A percentile compares a stretch with the other conserved stretches of the same genome.
Conservation (phyloP, 2,797 vertebrate genomes). For the Amniataba percoides region DNA sequence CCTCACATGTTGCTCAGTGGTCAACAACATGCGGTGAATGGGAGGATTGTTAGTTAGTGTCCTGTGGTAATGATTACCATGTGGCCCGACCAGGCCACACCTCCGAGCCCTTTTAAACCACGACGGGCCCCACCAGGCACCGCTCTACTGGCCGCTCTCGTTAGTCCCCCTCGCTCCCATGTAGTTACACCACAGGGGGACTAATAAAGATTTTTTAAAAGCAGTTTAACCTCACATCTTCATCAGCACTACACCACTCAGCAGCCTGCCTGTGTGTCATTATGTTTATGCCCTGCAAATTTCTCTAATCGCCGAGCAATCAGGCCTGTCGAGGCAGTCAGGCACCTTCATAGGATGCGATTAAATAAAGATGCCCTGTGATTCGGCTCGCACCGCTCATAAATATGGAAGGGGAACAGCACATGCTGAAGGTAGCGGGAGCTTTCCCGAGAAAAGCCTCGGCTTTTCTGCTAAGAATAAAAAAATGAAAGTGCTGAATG, state of each 20-base stretch:
- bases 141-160: conserved; percentile 53
- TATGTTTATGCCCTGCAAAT: conserved; percentile 67
- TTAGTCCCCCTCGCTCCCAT: conserved; percentile 44
- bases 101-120: conserved; percentile 56
- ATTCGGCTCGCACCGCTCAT: conserved; percentile 37
- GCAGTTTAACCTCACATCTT: conserved; percentile 36
- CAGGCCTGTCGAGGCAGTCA: conserved; percentile 38
- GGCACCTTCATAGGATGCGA: background rate
- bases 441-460: conserved; percentile 33
- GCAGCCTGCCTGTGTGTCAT: conserved; percentile 38
- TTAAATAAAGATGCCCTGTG: conserved; percentile 55
- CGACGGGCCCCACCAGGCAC: conserved; percentile 51
- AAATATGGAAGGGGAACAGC: conserved; percentile 39
- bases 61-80: conserved; percentile 79
- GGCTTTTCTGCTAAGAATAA: conserved; percentile 39
- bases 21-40: conserved; percentile 80
- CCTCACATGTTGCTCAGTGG: conserved; percentile 70
- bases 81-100: conserved; percentile 64
- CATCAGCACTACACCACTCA: conserved; percentile 35
- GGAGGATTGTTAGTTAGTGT: conserved; percentile 75
- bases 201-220: conserved; percentile 64
- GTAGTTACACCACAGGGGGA: conserved; percentile 58
- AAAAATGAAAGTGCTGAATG: conserved; percentile 61
- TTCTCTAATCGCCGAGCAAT: conserved; percentile 63
- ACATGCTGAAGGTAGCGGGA: conserved; percentile 32